Evolutionary conservation across 2,888 invertebrate genomes (phyloP), one percentile per base, ranked within the genome.

Genomic region (Drosophila austrosaltans): DNA sequence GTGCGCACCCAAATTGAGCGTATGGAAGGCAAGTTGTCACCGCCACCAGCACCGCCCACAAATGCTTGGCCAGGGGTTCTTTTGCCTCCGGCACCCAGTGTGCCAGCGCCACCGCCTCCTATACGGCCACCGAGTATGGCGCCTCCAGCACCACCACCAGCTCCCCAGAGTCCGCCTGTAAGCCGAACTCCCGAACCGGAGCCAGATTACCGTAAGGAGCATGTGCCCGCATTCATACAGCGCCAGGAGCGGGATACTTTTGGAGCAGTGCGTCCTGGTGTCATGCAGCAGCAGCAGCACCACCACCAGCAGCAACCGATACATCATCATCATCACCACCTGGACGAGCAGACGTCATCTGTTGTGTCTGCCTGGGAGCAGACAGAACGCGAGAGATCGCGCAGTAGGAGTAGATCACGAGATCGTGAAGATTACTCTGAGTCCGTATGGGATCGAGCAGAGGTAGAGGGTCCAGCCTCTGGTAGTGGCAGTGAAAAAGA

Each of bases 161-260:
- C 95, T 0, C 94, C 95, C 0, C 95, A 96, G 0, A 94, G 95
- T 39, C 95, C 95, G 1, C 72, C 72, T 1, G 64, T 53, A n/a
- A n/a, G 60, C 8, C 36, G 68, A 12, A 73, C 53, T 7, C 77
- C 72, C 4, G 76, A 79, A 4, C 77, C 83, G 3, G 83, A 86
- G 63, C 83, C 83, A 2, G 83, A 84, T 28, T 84, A 84, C 6
- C 69, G 90, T 16, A 91, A 91, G 74, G 92, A 93, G 58, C 86
- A 84, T 12, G 90, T 93, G 59, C 93, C 93, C 85, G 92, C 92
- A 3, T 96, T 95, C 81, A 95, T 96, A 79, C 95, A 95, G 72
- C 93, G 96, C 1, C 95, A 96, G 78, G 95, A 96, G 80, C 92
- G 95, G 30, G 96, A 95, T 80, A 96, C 96, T 0, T 95, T 95